Percentiles rank a stretch among this genome's conserved stretches.
Conservation (phyloP, 2,113 vertebrate species). For the Formicarius rufipectus region DNA sequence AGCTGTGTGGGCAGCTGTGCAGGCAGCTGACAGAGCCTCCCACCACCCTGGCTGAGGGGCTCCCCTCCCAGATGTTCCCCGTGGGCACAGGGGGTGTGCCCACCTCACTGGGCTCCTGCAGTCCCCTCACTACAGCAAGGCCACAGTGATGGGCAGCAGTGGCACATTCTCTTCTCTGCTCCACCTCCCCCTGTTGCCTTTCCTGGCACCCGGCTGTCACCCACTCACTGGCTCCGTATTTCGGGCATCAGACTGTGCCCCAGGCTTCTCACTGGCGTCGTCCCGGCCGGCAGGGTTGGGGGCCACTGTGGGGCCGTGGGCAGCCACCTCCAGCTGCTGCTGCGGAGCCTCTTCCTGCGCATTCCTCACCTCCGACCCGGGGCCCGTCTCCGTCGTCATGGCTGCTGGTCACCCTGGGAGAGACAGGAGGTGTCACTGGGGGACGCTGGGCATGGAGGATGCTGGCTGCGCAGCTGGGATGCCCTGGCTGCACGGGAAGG, state of each 20-base stretch:
- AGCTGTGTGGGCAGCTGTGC: fast-evolving
- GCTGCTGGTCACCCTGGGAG: conserved; percentile 68
- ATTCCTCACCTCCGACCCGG: conserved; percentile 79
- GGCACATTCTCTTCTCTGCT: neutral
- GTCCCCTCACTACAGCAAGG: neutral
- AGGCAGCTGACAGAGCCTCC: neutral
- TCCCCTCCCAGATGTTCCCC: fast-evolving
- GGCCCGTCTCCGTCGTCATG: conserved; percentile 83
- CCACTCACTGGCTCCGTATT: conserved; percentile 81
- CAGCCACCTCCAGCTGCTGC: conserved; percentile 71
- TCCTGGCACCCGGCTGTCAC: fast-evolving
- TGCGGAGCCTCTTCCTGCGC: conserved; percentile 75
- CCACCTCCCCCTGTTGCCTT: neutral
- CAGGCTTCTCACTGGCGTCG: conserved; percentile 69
- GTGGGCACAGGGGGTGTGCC: fast-evolving
- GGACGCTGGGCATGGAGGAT: fast-evolving
- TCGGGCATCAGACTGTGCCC: conserved; percentile 72
- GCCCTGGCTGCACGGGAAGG: neutral
- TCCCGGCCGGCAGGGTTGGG: conserved; percentile 52
- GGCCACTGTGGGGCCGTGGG: conserved; percentile 31
- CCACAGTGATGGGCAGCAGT: fast-evolving
- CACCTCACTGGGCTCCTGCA: neutral
- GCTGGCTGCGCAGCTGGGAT: neutral
- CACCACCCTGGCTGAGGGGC: neutral
- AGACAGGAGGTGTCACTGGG: neutral